phyloP scores from a whole-genome alignment of 2,888 invertebrate species.

The Stenodera caucasica region DNA sequence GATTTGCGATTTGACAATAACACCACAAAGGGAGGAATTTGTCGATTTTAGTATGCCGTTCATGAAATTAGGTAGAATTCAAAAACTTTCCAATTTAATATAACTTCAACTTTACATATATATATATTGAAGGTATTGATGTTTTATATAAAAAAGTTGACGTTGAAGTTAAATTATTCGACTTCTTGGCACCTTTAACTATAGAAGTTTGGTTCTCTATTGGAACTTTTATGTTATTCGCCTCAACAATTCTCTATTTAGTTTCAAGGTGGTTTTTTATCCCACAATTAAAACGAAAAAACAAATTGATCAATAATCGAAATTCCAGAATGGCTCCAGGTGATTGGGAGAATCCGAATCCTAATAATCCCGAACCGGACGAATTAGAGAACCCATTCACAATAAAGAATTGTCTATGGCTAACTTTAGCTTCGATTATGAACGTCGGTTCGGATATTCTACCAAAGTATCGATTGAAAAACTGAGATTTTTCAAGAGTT shows the following conservation, averaged over 20 bases:
- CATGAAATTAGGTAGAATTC: constrained; percentile 81
- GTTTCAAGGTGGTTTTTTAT: constrained; percentile 60
- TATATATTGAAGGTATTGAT: constrained; percentile 72
- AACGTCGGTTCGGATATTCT: constrained; percentile 92
- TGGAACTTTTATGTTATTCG: constrained; percentile 77
- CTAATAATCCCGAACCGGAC: constrained; percentile 82
- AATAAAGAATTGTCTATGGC: constrained; percentile 89
- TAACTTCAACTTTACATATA: constrained; percentile 4
- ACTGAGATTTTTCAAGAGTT: not conserved
- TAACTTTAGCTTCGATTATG: constrained; percentile 90
- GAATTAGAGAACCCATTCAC: constrained; percentile 90
- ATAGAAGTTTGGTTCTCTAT: constrained; percentile 86
- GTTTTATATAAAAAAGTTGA: constrained; percentile 82
- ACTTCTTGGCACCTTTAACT: constrained; percentile 86
- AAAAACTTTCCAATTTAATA: not conserved
- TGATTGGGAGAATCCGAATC: constrained; percentile 95
- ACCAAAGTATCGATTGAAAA: constrained; percentile 69
- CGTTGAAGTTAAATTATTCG: constrained; percentile 75
- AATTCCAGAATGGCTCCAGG: constrained; percentile 74
- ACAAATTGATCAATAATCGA: too few species aligned
- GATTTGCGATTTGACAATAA: constrained; percentile 94
- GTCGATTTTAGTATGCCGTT: constrained; percentile 97
- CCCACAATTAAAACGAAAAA: not conserved
- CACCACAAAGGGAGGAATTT: constrained; percentile 80
- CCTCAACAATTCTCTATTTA: constrained; percentile 77